Percentiles rank a stretch among this genome's conserved stretches.
Conservation (phyloP, 2,113 vertebrate genomes). For the Oxygymnocypris stewartii region DNA sequence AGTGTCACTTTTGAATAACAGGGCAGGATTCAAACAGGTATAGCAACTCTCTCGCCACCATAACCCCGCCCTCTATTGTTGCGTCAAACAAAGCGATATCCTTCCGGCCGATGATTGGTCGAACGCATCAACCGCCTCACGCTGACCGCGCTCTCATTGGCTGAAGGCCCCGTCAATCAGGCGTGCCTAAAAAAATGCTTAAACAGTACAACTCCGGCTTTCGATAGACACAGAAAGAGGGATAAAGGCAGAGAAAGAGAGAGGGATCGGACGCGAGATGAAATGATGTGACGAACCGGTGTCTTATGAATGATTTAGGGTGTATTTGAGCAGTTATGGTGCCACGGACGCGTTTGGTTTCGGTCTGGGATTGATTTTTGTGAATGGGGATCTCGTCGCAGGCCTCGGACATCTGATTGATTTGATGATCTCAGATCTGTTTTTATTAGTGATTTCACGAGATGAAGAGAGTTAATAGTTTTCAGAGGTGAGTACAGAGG, state of each 20-base stretch:
- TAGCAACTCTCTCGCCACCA: background rate
- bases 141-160: background rate
- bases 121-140: background rate
- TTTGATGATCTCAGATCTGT: background rate
- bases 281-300: background rate
- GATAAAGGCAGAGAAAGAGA: background rate
- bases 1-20: background rate
- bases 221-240: background rate
- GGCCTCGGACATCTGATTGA: conserved; percentile 1
- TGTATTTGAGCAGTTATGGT: conserved; percentile 60
- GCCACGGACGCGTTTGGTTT: conserved; percentile 59
- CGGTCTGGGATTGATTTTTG: background rate
- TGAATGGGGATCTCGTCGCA: background rate
- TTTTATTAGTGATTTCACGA: background rate
- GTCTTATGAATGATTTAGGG: background rate
- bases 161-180: background rate
- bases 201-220: conserved; percentile 12
- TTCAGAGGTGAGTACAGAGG: conserved; percentile 70
- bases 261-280: background rate
- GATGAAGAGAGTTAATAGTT: conserved; percentile 68
- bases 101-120: conserved; percentile 23
- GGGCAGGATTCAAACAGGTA: no score
- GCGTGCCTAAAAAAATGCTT: background rate
- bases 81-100: conserved; percentile 10
- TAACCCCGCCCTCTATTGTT: background rate